Conservation (phyloP, 2,113 vertebrate species). For the Forbesichthys agassizii region DNA sequence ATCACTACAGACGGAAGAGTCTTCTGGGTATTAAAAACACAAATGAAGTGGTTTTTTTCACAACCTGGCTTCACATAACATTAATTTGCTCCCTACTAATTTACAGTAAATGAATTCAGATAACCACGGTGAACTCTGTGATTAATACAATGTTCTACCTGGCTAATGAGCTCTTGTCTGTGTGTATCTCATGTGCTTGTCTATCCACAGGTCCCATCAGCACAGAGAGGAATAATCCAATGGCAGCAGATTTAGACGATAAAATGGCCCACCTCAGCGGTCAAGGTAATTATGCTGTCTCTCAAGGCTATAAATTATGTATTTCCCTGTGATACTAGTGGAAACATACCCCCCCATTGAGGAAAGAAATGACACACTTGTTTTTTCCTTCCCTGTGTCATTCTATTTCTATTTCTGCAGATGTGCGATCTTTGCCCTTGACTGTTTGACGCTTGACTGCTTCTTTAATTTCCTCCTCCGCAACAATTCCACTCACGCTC, state of each 20-base stretch:
- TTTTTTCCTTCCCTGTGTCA: slow-evolving; percentile 13
- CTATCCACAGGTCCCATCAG: slow-evolving; percentile 9
- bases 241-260: not conserved
- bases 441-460: no score
- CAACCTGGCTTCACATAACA: not conserved
- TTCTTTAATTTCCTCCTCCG: no score
- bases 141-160: no score
- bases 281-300: slow-evolving; percentile 52
- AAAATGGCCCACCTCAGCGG: slow-evolving; percentile 19
- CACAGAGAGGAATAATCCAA: slow-evolving; percentile 5
- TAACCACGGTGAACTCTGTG: no score
- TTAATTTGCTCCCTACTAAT: not conserved
- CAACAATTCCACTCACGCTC: not conserved
- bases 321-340: not conserved
- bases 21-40: slow-evolving; percentile 10
- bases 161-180: not conserved
- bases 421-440: no score
- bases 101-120: no score
- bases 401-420: not conserved
- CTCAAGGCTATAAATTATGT: slow-evolving; percentile 23
- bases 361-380: slow-evolving; percentile 29
- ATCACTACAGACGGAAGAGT: slow-evolving; percentile 1
- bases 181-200: not conserved
- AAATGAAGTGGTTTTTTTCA: not conserved
- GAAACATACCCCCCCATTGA: slow-evolving; percentile 43